Evolutionary conservation across 2,888 invertebrate genomes (phyloP).

Genomic region (Siphlonurus alternatus): DNA sequence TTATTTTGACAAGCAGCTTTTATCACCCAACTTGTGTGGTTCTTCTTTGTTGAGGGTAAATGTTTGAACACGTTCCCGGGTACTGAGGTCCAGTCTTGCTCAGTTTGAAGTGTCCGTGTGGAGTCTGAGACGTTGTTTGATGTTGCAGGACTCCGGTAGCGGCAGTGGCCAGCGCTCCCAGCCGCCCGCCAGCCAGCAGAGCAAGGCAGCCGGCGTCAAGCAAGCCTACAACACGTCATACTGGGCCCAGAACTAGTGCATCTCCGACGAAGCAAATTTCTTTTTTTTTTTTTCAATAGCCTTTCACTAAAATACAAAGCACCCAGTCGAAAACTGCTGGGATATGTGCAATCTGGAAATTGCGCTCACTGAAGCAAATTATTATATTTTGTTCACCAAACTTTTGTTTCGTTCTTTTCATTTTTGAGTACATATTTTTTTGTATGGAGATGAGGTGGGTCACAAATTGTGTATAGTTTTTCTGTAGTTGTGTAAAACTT

Average conservation of each 20-base stretch:
- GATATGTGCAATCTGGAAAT: conserved; percentile 12
- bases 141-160: conserved; percentile 38
- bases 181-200: conserved; percentile 34
- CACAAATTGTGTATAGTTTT: background rate
- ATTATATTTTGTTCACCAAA: conserved; percentile 2
- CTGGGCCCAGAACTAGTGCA: conserved; percentile 16
- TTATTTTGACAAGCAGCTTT: no score
- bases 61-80: no score
- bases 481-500: conserved; percentile 5
- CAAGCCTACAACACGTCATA: conserved; percentile 31
- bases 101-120: no score
- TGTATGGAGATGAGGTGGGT: background rate
- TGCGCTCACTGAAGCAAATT: conserved; percentile 13
- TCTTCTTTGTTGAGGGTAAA: no score
- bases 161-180: conserved; percentile 34
- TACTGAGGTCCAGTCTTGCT: no score
- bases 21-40: no score
- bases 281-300: background rate
- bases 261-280: background rate
- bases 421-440: background rate
- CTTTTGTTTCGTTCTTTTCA: background rate
- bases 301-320: background rate
- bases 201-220: conserved; percentile 36
- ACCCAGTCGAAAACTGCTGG: conserved; percentile 7
- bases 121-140: no score